Conservation (phyloP, 2,888 invertebrate genomes). For the Nephrotoma guestfalica region DNA sequence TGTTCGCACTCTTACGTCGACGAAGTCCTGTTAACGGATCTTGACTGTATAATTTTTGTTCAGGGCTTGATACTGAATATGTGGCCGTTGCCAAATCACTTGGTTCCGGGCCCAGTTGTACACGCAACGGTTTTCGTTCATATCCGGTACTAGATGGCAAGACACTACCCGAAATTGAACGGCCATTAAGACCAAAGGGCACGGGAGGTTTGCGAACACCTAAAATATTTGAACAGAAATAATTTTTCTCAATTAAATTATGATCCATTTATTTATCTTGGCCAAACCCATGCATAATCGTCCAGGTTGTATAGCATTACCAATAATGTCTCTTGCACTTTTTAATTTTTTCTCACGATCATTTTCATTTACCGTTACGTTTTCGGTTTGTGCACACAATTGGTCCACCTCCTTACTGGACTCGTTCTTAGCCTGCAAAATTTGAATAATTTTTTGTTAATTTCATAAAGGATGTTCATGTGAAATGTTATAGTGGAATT, state of each 20-base stretch:
- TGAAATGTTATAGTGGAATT: too few species aligned
- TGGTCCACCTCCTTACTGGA: slow-evolving; percentile 31
- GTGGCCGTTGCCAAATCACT: slow-evolving; percentile 27
- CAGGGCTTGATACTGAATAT: slow-evolving; percentile 28
- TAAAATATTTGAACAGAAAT: slow-evolving; percentile 13
- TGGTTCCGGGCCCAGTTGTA: slow-evolving; percentile 25
- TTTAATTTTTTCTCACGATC: slow-evolving; percentile 42
- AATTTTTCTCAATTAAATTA: slow-evolving; percentile 1
- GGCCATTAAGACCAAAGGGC: slow-evolving; percentile 41
- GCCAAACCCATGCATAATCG: slow-evolving; percentile 13
- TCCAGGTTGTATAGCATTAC: slow-evolving; percentile 45
- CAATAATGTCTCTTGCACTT: slow-evolving; percentile 57
- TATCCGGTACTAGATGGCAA: slow-evolving; percentile 16
- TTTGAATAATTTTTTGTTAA: neutral
- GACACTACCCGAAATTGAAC: slow-evolving; percentile 43
- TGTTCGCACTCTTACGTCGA: neutral
- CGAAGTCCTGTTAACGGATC: slow-evolving; percentile 11
- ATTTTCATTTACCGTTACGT: slow-evolving; percentile 25
- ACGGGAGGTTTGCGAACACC: slow-evolving; percentile 47
- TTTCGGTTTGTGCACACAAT: slow-evolving; percentile 30
- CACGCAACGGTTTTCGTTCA: slow-evolving; percentile 11
- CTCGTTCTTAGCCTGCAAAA: slow-evolving; percentile 26
- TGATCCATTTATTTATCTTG: neutral
- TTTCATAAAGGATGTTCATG: slow-evolving; percentile 19
- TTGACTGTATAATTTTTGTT: slow-evolving; percentile 18